Evolutionary conservation across 2,888 invertebrate species (phyloP).

Genomic region (Dynastes tityus): DNA sequence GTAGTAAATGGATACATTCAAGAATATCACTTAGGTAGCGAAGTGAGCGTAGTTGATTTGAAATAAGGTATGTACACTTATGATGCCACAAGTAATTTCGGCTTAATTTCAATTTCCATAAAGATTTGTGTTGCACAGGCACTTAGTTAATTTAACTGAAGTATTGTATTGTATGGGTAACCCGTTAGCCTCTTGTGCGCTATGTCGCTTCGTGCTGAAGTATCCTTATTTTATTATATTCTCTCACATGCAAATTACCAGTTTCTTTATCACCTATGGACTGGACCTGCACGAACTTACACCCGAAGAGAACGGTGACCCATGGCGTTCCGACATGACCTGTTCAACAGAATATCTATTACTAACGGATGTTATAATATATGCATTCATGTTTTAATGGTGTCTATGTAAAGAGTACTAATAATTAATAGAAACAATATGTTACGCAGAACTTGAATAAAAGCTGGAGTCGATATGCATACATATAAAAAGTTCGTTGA

Average conservation of each 20-base stretch:
- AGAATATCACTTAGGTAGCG: not conserved
- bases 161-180: not conserved
- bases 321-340: slow-evolving; percentile 51
- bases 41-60: not conserved
- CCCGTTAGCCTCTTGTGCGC: not conserved
- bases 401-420: no score
- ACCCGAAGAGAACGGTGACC: slow-evolving; percentile 53
- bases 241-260: slow-evolving; percentile 30
- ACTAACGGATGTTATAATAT: slow-evolving; percentile 15
- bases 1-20: not conserved
- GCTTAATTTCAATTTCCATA: no score
- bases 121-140: no score
- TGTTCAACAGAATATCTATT: slow-evolving; percentile 46
- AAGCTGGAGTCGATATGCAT: no score
- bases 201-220: not conserved
- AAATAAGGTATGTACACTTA: no score
- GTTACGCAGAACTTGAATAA: no score
- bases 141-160: slow-evolving; percentile 1
- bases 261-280: slow-evolving; percentile 46
- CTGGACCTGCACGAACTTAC: slow-evolving; percentile 48
- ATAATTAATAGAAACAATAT: no score
- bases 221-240: slow-evolving; percentile 13
- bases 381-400: no score
- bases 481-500: no score
- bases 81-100: no score